A percentile compares a stretch with the other conserved stretches of the same genome.
These are phyloP conservation scores for Sericinus montela DNA, from an alignment of 2,888 invertebrate species.

Conservation along the genomic window DNA sequence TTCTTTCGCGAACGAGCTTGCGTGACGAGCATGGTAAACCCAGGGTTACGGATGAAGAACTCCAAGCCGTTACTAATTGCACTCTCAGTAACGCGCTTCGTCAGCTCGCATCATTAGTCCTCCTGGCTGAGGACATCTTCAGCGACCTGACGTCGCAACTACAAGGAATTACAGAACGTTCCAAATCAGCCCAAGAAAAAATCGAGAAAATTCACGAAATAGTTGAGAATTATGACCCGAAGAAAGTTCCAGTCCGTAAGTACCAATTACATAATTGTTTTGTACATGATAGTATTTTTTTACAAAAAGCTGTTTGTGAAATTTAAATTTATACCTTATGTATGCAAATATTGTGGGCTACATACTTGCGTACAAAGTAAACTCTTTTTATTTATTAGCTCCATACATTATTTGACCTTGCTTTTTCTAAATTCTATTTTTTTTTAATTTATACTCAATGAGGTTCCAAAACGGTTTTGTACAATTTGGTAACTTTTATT, in stretches of 20 bases:
- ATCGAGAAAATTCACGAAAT: slow-evolving; percentile 85
- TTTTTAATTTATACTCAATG: neutral
- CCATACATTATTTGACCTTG: slow-evolving; percentile 14
- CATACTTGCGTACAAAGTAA: too few species aligned
- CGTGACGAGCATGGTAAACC: slow-evolving; percentile 80
- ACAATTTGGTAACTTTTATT: too few species aligned
- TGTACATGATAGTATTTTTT: slow-evolving; percentile 14
- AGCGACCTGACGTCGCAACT: slow-evolving; percentile 88
- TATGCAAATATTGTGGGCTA: too few species aligned
- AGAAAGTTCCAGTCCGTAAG: slow-evolving; percentile 96
- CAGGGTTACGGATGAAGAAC: slow-evolving; percentile 84
- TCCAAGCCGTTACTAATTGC: slow-evolving; percentile 92
- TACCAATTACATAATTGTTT: slow-evolving; percentile 49
- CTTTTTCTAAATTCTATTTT: neutral
- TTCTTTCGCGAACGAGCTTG: slow-evolving; percentile 84
- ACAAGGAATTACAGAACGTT: slow-evolving; percentile 85
- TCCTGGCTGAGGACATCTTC: slow-evolving; percentile 92
- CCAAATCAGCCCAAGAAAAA: slow-evolving; percentile 84
- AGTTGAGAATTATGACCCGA: slow-evolving; percentile 89
- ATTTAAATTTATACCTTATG: too few species aligned
- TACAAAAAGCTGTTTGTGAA: slow-evolving; percentile 12
- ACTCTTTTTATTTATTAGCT: slow-evolving; percentile 14
- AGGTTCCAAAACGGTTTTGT: too few species aligned
- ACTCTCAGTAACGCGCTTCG: slow-evolving; percentile 90
- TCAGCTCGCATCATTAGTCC: slow-evolving; percentile 91